Base-by-base conservation (phyloP, 2,113 vertebrate genomes). In the Tichodroma muraria region DNA sequence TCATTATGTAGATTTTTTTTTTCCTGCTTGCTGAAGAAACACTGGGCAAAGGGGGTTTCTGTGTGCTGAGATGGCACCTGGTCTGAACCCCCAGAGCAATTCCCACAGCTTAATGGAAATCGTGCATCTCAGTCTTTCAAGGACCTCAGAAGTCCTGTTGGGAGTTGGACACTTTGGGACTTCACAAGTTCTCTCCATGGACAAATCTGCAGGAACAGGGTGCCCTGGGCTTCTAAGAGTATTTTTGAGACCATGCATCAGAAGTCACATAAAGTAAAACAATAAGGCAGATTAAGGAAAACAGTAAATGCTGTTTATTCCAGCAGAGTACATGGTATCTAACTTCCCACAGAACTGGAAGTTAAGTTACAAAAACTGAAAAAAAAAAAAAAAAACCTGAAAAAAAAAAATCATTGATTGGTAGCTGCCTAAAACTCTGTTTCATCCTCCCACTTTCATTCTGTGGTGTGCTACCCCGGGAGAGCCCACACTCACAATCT, bases 331-430 rank as follows among this genome's bases (percentile, higher is more conserved):
- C 23, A 6, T 28, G 44, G 30, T 70, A 52, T 42, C 49, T 24
- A 69, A 52, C 27, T 37, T 56, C 30, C 81, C 27, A 49, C 38
- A 59, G 69, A 64, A 56, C 64, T 66, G 28, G 52, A 53, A 89
- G 85, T 33, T 22, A 53, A 61, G 16, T 63, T 65, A 37, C 8
- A 30, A 45, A 40, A 71, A 82, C 3, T 19, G 8, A 24, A 28
- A 25, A 11, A 27, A 18, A 30, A 16, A 27, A 44, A 0, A 49
- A 19, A 71, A 50, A 11, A 2, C 1, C 5, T 6, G 7, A 11
- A 9, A 11, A 19, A 9, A 18, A 22, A 0, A 40, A 40, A 40
- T 40, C 40, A 3, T 71, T 40, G 8, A 52, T 38, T 33, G 20
- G 11, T 59, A 70, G 38, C 47, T 94, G 71, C 54, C 35, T 70